phyloP scores from a whole-genome alignment of 2,797 vertebrate genomes.

The Halcyon leucocephala region DNA sequence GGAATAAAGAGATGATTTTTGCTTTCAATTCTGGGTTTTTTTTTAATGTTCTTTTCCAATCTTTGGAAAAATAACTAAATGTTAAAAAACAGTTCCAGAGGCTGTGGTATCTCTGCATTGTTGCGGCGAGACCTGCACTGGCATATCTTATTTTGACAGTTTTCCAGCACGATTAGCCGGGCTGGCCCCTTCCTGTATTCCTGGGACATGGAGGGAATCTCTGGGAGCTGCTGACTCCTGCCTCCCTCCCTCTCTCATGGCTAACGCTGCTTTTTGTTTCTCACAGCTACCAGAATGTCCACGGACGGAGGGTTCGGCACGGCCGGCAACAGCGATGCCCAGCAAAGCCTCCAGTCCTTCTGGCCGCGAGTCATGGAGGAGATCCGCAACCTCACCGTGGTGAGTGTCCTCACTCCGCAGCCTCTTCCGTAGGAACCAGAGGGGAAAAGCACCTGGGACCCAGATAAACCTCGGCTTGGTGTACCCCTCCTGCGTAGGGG shows the following conservation, averaged over 20 bases:
- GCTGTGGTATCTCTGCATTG: neutral
- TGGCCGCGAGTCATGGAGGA: conserved; percentile 99
- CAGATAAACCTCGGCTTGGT: neutral
- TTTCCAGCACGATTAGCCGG: neutral
- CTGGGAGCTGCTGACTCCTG: neutral
- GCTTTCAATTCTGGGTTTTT: rapidly evolving
- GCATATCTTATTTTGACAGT: neutral
- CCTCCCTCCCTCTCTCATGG: neutral
- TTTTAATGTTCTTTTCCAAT: neutral
- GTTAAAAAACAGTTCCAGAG: neutral
- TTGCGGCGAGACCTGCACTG: neutral
- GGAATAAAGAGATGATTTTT: neutral
- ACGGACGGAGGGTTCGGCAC: conserved; percentile 89
- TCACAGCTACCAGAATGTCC: conserved; percentile 86
- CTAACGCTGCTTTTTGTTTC: neutral
- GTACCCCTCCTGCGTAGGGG: neutral
- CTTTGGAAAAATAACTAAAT: neutral
- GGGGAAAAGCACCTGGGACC: neutral
- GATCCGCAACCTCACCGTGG: conserved; percentile 96
- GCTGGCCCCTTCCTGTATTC: neutral
- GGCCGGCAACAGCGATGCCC: conserved; percentile 89
- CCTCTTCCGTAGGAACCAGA: neutral
- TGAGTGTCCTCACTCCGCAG: conserved; percentile 62
- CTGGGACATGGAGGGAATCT: neutral
- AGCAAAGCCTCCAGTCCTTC: conserved; percentile 97